Percentiles rank a stretch among this genome's conserved stretches.
Evolutionary conservation across 2,888 invertebrate genomes (phyloP).

Genomic region (Drosophila colorata): DNA sequence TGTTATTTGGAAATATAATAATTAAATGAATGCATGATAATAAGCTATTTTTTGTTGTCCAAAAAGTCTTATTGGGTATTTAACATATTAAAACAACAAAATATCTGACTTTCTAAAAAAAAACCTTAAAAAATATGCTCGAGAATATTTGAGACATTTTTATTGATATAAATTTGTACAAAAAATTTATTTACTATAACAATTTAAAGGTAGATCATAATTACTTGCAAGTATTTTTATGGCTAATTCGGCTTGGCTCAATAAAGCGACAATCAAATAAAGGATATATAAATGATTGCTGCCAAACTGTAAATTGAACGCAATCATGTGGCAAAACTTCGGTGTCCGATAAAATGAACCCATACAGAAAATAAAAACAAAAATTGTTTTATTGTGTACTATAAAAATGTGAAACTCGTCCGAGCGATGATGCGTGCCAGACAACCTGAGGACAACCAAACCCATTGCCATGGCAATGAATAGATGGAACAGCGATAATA

Average conservation of each 20-base stretch:
- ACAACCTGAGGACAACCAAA: conserved; percentile 42
- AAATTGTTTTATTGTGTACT: neutral
- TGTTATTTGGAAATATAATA: too few relatives aligned
- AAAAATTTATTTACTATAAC: neutral
- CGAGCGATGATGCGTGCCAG: conserved; percentile 29
- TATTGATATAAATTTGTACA: too few relatives aligned
- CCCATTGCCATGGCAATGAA: conserved; percentile 25
- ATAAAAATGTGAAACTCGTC: conserved; percentile 7
- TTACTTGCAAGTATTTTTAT: neutral
- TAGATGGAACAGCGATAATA: conserved; percentile 33
- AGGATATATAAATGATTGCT: conserved; percentile 20
- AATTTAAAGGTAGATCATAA: neutral
- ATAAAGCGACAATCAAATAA: conserved; percentile 11
- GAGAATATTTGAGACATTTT: too few relatives aligned
- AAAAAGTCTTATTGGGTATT: too few relatives aligned
- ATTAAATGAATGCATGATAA: too few relatives aligned
- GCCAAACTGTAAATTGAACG: conserved; percentile 48
- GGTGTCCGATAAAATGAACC: conserved; percentile 27
- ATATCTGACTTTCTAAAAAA: too few relatives aligned
- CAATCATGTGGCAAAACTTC: conserved; percentile 54
- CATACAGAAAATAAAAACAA: conserved; percentile 11
- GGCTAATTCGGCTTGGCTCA: too few relatives aligned
- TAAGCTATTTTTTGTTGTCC: too few relatives aligned
- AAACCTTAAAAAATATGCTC: too few relatives aligned
- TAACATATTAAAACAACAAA: too few relatives aligned